Percentiles rank a stretch among this genome's conserved stretches.
phyloP scores from a whole-genome alignment of 2,797 vertebrate genomes.

The Falco berigora region DNA sequence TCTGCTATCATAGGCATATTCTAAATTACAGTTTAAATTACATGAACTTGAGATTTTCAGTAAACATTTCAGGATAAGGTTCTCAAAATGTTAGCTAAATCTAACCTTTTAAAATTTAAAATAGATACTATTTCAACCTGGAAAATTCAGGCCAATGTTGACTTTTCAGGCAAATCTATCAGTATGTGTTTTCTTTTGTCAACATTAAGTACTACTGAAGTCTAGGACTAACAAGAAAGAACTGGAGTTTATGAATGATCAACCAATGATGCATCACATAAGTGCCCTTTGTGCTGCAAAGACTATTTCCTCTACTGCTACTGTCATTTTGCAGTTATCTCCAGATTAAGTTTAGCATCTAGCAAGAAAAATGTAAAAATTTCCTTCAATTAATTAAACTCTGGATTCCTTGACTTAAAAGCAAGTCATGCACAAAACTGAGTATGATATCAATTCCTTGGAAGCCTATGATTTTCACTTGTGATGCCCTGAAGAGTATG shows the following conservation, averaged over 20 bases:
- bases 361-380: not conserved
- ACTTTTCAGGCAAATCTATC: not conserved
- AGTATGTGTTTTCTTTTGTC: not conserved
- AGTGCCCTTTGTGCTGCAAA: not conserved
- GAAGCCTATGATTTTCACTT: not conserved
- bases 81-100: not conserved
- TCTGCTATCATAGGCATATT: not conserved
- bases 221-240: not conserved
- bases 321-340: not conserved
- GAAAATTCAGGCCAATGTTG: not conserved
- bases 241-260: not conserved
- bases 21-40: not conserved
- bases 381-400: not conserved
- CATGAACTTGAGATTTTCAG: not conserved
- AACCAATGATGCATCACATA: not conserved
- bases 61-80: not conserved
- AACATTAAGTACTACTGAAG: not conserved
- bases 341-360: not conserved
- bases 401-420: not conserved
- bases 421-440: not conserved
- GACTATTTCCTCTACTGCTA: not conserved
- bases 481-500: not conserved
- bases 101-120: not conserved
- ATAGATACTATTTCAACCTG: not conserved
- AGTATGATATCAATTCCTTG: not conserved